Base-by-base conservation (phyloP, 2,888 invertebrate genomes). In the Hypselothyrea guttata region DNA sequence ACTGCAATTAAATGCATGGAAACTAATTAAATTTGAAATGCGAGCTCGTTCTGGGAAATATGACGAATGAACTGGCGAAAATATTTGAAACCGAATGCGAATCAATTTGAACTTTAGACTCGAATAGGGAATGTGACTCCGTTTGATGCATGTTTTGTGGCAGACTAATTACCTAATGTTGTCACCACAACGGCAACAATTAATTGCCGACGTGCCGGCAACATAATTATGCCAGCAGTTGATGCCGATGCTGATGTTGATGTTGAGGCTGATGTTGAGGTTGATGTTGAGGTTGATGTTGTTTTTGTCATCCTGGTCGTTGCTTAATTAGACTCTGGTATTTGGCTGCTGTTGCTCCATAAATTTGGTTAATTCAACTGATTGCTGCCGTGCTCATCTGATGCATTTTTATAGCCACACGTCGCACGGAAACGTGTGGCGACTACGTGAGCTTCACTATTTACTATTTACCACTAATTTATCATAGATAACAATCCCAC, bases 141-240 rank as follows among this genome's bases (percentile, higher is more conserved):
- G 22, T 22, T 5, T 22, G 22, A 5, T 22, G 22, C 22, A 22
- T 22, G 22, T 22, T 4, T 22, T 22, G 22, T 51, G 57, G 18
- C 66, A 54, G 55, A 65, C 85, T 83, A 83, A 85, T 81, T 81
- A 81, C 79, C 85, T 73, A 81, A 81, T 84, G 83, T 79, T 83
- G 84, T 69, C 66, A 65, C 79, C 85, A 79, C 85, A 78, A 78
- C 66, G 66, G 83, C 63, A 34, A 76, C 76, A 83, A 83, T 81
- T 85, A 81, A 73, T 60, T 75, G 67, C 7, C 58, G 76, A 84
- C 79, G 79, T 81, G 79, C 48, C 35, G 42, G 52, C 58, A 52
- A 65, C 47, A 45, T 57, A 16, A 35, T 27, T 40, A 45, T 18
- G 11, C 30, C 38, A 33, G 64, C 27, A 44, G 63, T 28, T 57